These are phyloP conservation scores for Uropsilus gracilis DNA, from an alignment of 2,113 vertebrate species.

Conservation along the genomic window DNA sequence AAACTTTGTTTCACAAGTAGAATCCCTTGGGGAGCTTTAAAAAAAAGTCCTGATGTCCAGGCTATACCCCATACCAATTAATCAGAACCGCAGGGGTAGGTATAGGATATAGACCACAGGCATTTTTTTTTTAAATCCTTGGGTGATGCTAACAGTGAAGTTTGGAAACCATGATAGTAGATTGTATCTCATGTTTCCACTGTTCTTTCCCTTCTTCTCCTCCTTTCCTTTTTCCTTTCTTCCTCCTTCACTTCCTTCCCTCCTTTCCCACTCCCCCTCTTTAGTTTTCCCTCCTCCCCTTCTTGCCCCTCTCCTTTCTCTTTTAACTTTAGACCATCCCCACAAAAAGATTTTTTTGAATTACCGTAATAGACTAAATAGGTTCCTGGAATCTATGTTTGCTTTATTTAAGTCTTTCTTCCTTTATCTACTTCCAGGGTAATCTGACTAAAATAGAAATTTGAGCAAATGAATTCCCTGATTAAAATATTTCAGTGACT, in stretches of 20 bases:
- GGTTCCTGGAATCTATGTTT: not conserved
- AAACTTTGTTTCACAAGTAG: not conserved
- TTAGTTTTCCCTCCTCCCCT: too few relatives aligned
- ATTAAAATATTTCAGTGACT: not conserved
- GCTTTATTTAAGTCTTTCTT: not conserved
- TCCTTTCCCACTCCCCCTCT: too few relatives aligned
- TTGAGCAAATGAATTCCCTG: not conserved
- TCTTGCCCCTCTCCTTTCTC: not conserved
- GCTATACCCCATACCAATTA: not conserved
- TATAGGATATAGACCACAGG: too few relatives aligned
- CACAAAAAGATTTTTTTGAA: not conserved
- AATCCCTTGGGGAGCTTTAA: not conserved
- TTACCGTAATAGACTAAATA: not conserved
- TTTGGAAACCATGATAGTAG: not conserved
- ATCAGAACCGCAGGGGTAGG: not conserved
- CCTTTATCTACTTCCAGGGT: not conserved
- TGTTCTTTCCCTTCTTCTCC: too few relatives aligned
- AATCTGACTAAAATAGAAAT: constrained; percentile 22
- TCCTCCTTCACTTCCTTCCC: too few relatives aligned
- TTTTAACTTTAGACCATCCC: not conserved
- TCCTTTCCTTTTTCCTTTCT: not conserved
- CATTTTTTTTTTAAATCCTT: not conserved
- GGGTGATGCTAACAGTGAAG: not conserved
- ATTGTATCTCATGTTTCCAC: not conserved
- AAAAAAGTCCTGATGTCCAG: not conserved